A percentile compares a stretch with the other conserved stretches of the same genome.
Conservation (phyloP, 2,113 vertebrate genomes). For the Amia ocellicauda region DNA sequence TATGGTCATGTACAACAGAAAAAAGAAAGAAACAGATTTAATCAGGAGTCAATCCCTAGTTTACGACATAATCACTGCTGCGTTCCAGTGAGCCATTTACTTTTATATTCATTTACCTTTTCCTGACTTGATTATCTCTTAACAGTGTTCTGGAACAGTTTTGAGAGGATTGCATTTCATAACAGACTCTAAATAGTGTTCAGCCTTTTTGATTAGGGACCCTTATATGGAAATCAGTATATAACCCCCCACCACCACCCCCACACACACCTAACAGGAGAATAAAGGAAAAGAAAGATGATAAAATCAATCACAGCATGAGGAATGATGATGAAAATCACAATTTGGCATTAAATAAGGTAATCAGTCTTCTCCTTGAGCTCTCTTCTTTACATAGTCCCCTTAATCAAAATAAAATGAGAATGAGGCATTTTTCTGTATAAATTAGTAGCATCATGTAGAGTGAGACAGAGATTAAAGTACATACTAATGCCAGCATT, state of each 20-base stretch:
- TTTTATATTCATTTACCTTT: conserved; percentile 21
- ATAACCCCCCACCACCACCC: conserved; percentile 11
- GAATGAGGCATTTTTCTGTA: conserved; percentile 23
- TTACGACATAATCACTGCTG: conserved; percentile 25
- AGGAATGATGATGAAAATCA: conserved; percentile 38
- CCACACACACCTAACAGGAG: conserved; percentile 5
- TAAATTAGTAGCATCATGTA: conserved; percentile 29
- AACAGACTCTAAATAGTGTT: conserved; percentile 35
- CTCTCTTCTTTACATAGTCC: conserved; percentile 26
- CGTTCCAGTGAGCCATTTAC: not conserved
- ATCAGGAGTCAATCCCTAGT: too few relatives aligned
- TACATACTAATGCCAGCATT: conserved; percentile 24
- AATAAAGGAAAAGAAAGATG: not conserved
- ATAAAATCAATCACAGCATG: conserved; percentile 35
- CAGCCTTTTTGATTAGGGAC: conserved; percentile 28
- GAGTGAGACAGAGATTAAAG: conserved; percentile 15
- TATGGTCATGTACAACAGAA: too few relatives aligned
- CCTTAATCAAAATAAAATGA: conserved; percentile 27
- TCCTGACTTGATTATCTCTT: conserved; percentile 34
- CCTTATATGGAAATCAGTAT: conserved; percentile 23
- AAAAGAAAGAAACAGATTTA: too few relatives aligned
- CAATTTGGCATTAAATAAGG: conserved; percentile 39
- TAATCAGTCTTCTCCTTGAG: conserved; percentile 35
- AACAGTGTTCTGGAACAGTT: conserved; percentile 22
- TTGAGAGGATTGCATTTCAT: conserved; percentile 44